These are phyloP conservation scores for Catalaphyllia jardinei DNA, from an alignment of 64 coral and sea anemone genomes.

Conservation along the genomic window DNA sequence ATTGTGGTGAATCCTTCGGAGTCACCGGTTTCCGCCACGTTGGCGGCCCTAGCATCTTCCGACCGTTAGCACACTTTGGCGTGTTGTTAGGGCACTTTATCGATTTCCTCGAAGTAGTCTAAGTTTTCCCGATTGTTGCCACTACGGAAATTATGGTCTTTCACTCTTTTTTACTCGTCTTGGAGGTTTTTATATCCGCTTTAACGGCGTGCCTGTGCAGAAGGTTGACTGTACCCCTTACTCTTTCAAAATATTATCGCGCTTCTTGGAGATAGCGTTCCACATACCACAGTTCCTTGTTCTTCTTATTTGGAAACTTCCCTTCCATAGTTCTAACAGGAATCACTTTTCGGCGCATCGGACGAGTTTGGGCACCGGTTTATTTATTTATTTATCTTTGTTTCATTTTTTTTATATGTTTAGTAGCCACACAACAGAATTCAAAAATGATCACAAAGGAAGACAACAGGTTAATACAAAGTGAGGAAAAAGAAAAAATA, in stretches of 20 bases:
- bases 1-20: constrained; percentile 10
- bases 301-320: constrained; percentile 49
- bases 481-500: too few species aligned
- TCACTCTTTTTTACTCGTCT: too few species aligned
- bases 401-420: too few species aligned
- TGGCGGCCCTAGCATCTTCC: too few species aligned
- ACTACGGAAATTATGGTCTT: constrained; percentile 13
- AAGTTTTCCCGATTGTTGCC: constrained; percentile 60
- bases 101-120: constrained; percentile 52
- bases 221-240: constrained; percentile 29
- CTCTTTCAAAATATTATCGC: constrained; percentile 13
- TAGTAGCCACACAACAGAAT: too few species aligned
- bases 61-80: constrained; percentile 10
- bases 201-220: constrained; percentile 56
- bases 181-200: constrained; percentile 20
- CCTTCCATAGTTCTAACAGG: constrained; percentile 51
- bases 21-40: not conserved
- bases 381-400: too few species aligned
- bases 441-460: too few species aligned
- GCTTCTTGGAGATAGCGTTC: constrained; percentile 35
- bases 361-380: constrained; percentile 40
- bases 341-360: constrained; percentile 54
- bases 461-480: too few species aligned
- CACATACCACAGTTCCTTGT: constrained; percentile 33
- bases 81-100: constrained; percentile 40